Conservation (phyloP, 2,888 invertebrate genomes). For the Tipula vernalis region DNA sequence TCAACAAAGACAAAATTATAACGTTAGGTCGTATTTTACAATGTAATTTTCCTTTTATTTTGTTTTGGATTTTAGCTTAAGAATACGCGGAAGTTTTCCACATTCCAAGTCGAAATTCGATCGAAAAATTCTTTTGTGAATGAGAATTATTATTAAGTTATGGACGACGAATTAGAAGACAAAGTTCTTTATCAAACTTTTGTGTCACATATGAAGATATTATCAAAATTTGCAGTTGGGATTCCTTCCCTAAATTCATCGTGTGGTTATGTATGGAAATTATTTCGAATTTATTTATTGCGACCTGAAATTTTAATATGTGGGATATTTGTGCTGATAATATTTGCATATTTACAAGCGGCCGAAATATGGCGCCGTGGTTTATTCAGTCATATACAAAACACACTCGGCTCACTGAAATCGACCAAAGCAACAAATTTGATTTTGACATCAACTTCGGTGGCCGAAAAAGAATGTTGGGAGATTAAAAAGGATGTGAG, state of each 20-base stretch:
- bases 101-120: background rate
- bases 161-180: slow-evolving; percentile 90
- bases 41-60: background rate
- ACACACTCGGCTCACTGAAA: slow-evolving; percentile 26
- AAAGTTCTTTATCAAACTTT: slow-evolving; percentile 79
- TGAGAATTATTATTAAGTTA: slow-evolving; percentile 25
- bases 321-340: slow-evolving; percentile 53
- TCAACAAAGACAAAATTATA: background rate
- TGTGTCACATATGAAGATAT: slow-evolving; percentile 71
- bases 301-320: slow-evolving; percentile 69
- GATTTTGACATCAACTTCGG: slow-evolving; percentile 22
- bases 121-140: background rate
- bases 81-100: background rate
- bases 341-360: slow-evolving; percentile 70
- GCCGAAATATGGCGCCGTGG: slow-evolving; percentile 72
- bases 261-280: slow-evolving; percentile 62
- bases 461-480: slow-evolving; percentile 51
- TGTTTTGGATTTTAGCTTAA: background rate
- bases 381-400: slow-evolving; percentile 42
- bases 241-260: slow-evolving; percentile 61
- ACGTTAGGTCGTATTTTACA: background rate
- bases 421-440: slow-evolving; percentile 24
- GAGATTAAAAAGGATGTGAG: slow-evolving; percentile 61
- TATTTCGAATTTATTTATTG: slow-evolving; percentile 63
- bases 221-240: slow-evolving; percentile 69